phyloP scores from a whole-genome alignment of 2,888 invertebrate genomes.

The Epinotia brunnichana region DNA sequence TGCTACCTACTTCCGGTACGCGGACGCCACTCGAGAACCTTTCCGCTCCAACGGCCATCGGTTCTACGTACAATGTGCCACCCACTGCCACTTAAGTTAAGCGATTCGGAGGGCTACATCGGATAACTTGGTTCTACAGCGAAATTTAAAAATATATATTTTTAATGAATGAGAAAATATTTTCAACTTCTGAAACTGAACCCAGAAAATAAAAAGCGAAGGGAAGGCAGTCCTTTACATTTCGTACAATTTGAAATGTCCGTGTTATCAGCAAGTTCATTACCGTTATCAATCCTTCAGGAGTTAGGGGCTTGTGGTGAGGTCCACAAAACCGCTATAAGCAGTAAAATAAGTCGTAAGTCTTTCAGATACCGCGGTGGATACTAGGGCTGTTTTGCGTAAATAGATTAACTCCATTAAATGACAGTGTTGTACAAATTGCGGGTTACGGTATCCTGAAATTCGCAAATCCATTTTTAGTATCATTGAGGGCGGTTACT shows the following conservation, averaged over 20 bases:
- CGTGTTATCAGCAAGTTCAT: conserved; percentile 15
- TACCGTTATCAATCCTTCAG: conserved; percentile 17
- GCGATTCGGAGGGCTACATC: too few relatives aligned
- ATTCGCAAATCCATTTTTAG: too few relatives aligned
- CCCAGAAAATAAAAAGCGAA: not conserved
- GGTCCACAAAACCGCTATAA: conserved; percentile 18
- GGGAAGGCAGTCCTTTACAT: not conserved
- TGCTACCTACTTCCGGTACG: too few relatives aligned
- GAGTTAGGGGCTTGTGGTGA: conserved; percentile 5
- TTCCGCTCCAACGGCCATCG: too few relatives aligned
- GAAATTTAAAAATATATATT: not conserved
- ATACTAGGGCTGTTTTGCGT: conserved; percentile 5
- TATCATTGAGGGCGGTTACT: too few relatives aligned
- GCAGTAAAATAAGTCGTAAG: conserved; percentile 35
- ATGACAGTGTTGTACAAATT: not conserved
- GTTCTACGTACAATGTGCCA: too few relatives aligned
- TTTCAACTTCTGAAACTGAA: not conserved
- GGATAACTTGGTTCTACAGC: too few relatives aligned
- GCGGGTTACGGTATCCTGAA: too few relatives aligned
- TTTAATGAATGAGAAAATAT: not conserved
- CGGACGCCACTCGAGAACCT: too few relatives aligned
- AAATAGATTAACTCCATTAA: not conserved
- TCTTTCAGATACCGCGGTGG: conserved; percentile 30
- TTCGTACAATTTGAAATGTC: not conserved
- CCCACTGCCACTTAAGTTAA: too few relatives aligned